Percentiles rank a stretch among this genome's conserved stretches.
Evolutionary conservation across 2,113 vertebrate species (phyloP).

Genomic region (Dasyprocta punctata): DNA sequence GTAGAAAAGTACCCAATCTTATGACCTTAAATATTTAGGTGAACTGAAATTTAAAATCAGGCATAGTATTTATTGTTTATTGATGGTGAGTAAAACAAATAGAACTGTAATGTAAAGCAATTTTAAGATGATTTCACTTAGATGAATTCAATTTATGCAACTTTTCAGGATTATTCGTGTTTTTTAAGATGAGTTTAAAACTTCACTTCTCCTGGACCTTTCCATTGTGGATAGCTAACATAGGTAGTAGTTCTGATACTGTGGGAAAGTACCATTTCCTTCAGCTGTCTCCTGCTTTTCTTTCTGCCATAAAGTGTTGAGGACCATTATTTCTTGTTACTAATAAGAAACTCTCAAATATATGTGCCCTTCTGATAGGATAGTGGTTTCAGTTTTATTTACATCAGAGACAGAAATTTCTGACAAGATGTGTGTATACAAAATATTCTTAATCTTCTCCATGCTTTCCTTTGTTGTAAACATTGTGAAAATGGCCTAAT

Average conservation of each 20-base stretch:
- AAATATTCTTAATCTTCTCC: constrained; percentile 15
- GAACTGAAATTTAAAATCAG: constrained; percentile 37
- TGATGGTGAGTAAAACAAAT: constrained; percentile 48
- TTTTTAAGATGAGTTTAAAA: constrained; percentile 22
- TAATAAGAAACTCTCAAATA: constrained; percentile 38
- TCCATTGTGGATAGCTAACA: neutral
- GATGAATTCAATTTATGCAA: neutral
- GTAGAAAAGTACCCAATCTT: neutral
- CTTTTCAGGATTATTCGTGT: neutral
- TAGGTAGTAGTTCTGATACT: neutral
- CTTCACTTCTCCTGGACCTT: neutral
- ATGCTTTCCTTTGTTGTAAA: constrained; percentile 40
- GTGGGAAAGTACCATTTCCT: neutral
- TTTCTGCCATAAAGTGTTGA: constrained; percentile 24
- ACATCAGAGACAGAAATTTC: constrained; percentile 37
- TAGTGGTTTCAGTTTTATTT: constrained; percentile 44
- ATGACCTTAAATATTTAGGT: constrained; percentile 1
- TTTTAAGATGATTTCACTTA: constrained; percentile 7
- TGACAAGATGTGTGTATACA: neutral
- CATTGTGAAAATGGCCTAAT: constrained; percentile 41
- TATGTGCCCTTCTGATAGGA: neutral
- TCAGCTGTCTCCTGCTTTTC: constrained; percentile 31
- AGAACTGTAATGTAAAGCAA: neutral
- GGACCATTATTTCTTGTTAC: constrained; percentile 7
- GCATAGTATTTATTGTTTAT: neutral